Conservation (phyloP, 1,140 invertebrate species). For the Lepidurus couesii region DNA sequence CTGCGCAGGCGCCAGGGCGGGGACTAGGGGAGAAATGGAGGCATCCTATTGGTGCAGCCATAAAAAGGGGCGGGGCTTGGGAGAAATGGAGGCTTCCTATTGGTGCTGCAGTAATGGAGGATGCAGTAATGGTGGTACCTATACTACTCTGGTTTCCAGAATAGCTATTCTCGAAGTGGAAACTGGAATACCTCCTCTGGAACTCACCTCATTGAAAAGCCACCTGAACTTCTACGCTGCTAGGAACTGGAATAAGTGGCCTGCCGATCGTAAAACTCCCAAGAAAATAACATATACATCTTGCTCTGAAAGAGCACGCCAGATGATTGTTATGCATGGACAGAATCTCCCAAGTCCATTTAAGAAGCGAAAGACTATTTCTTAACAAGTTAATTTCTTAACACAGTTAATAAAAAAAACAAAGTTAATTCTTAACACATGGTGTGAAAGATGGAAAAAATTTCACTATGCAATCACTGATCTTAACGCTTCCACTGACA, state of each 20-base stretch:
- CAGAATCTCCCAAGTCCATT: background rate
- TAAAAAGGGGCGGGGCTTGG: too few relatives aligned
- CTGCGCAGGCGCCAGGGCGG: too few relatives aligned
- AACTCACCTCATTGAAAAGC: background rate
- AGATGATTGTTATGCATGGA: background rate
- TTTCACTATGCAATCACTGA: too few relatives aligned
- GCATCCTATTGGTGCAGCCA: too few relatives aligned
- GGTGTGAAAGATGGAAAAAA: background rate
- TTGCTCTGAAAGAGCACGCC: conserved; percentile 4
- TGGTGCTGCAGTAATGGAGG: too few relatives aligned
- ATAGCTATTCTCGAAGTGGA: background rate
- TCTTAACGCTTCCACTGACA: too few relatives aligned
- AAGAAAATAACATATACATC: background rate
- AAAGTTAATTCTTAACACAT: background rate
- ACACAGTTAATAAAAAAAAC: too few relatives aligned
- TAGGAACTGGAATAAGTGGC: background rate
- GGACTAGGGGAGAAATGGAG: too few relatives aligned
- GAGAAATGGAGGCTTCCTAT: too few relatives aligned
- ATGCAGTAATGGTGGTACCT: too few relatives aligned
- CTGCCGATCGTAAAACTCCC: background rate
- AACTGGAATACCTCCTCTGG: background rate
- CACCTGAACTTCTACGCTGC: background rate
- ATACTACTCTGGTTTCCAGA: too few relatives aligned
- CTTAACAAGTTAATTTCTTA: too few relatives aligned
- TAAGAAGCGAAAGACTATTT: background rate